Base-by-base conservation (phyloP, 1,140 invertebrate genomes). In the Myzus persicae region DNA sequence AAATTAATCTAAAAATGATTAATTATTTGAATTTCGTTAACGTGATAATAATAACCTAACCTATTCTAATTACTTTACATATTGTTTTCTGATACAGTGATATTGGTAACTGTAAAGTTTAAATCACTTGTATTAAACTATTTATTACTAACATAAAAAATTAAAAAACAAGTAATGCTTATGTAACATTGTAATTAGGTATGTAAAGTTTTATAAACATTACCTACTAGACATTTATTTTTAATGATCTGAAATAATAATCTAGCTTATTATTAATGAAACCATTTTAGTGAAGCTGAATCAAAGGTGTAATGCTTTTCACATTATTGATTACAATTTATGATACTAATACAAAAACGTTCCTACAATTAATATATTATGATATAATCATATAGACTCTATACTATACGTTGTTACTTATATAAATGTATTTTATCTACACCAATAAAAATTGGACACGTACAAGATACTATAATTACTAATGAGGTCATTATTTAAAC, bases 61-160 rank as follows among this genome's bases (percentile, higher is more conserved):
- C 59, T 76, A 76, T n/a, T 76, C 31, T n/a, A 76, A 76, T 76
- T 76, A 76, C 59, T 76, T 76, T n/a, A 76, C n/a, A 76, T 76
- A 36, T 76, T 76, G 59, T n/a, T 76, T 36, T 5, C 5, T 76
- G 59, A 76, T n/a, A 76, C n/a, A 18, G 59, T n/a, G 59, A 76
- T 76, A n/a, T 76, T n/a, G 14, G 5, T 76, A 76, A n/a, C 11
- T n/a, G 5, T 76, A 6, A 18, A n/a, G 31, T 36, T 76, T 76
- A 76, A n/a, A 76, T n/a, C 14, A 76, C 14, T 76, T 76, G n/a
- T 76, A n/a, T 11, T n/a, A 14, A 14, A 67, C 31, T 67, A 18
- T 67, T n/a, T 67, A 67, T n/a, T 67, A 67, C n/a, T 67, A 31
- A 67, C 14, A 76, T 76, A 5, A n/a, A 76, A n/a, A 76, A n/a